Conservation (phyloP, 2,888 invertebrate genomes). For the Bruchidius siliquastri region DNA sequence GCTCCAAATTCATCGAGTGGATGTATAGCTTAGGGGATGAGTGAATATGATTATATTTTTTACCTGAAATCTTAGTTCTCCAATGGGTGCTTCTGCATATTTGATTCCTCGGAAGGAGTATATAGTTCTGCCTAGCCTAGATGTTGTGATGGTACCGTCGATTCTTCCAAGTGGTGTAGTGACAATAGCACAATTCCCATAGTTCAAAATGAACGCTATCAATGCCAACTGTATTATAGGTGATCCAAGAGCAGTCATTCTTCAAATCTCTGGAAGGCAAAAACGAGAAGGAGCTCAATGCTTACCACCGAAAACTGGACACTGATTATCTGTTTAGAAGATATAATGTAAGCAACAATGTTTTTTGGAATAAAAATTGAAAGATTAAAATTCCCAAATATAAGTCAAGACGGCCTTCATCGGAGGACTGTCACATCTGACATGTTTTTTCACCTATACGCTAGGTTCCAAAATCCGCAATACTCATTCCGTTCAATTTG, state of each 20-base stretch:
- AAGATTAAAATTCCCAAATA: no score
- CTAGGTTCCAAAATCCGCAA: no score
- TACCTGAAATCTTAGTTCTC: background rate
- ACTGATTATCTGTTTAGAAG: no score
- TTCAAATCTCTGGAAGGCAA: background rate
- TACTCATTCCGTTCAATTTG: no score
- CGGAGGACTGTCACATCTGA: no score
- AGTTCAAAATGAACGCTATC: background rate
- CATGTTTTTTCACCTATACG: no score
- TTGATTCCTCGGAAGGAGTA: constrained; percentile 17
- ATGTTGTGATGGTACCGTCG: background rate
- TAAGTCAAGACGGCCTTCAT: no score
- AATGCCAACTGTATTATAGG: background rate
- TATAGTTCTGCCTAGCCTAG: background rate
- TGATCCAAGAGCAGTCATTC: background rate
- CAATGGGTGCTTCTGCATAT: constrained; percentile 28
- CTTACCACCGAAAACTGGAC: no score
- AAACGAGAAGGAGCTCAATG: background rate
- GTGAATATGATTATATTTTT: background rate
- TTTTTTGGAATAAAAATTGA: no score
- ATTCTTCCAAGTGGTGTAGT: background rate
- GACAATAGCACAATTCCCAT: background rate
- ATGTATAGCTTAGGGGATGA: no score
- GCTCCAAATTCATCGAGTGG: no score
- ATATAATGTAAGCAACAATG: no score